phyloP scores from a whole-genome alignment of 2,113 vertebrate genomes.

The Brachionichthys hirsutus region DNA sequence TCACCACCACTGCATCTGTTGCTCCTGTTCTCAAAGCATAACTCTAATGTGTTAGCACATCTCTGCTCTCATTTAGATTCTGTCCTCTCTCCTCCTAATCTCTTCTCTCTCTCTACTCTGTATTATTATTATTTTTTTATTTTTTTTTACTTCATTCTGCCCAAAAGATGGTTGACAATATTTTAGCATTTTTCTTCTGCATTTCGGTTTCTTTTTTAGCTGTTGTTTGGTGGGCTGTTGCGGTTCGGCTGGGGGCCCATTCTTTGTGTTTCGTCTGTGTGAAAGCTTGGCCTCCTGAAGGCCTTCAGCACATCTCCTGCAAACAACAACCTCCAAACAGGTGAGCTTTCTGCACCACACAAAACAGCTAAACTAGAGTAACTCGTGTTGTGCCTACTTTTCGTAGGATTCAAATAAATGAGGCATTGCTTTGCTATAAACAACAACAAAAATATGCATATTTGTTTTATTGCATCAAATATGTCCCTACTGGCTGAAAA shows the following conservation, averaged over 20 bases:
- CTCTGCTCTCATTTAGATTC: conserved; percentile 24
- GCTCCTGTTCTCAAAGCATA: conserved; percentile 60
- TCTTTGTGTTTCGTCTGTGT: too few relatives aligned
- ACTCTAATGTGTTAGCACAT: conserved; percentile 39
- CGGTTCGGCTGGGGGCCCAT: too few relatives aligned
- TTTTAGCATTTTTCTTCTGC: conserved; percentile 4
- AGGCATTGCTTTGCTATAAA: not conserved
- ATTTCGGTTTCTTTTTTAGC: not conserved
- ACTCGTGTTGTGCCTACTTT: too few relatives aligned
- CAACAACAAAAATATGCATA: too few relatives aligned
- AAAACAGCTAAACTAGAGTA: too few relatives aligned
- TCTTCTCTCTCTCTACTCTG: conserved; percentile 4
- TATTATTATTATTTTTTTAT: conserved; percentile 4
- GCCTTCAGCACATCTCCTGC: conserved; percentile 12
- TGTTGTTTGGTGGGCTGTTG: too few relatives aligned
- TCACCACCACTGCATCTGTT: conserved; percentile 74
- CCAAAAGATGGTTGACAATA: not conserved
- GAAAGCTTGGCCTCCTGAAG: not conserved
- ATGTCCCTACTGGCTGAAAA: not conserved
- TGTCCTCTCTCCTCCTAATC: conserved; percentile 4
- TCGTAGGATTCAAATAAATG: conserved; percentile 2
- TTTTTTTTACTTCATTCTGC: conserved; percentile 8
- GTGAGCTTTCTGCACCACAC: conserved; percentile 61
- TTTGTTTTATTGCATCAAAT: not conserved
- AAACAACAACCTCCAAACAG: conserved; percentile 52